Base-by-base conservation (phyloP, 2,113 vertebrate genomes). In the Phyllostomus hastatus region DNA sequence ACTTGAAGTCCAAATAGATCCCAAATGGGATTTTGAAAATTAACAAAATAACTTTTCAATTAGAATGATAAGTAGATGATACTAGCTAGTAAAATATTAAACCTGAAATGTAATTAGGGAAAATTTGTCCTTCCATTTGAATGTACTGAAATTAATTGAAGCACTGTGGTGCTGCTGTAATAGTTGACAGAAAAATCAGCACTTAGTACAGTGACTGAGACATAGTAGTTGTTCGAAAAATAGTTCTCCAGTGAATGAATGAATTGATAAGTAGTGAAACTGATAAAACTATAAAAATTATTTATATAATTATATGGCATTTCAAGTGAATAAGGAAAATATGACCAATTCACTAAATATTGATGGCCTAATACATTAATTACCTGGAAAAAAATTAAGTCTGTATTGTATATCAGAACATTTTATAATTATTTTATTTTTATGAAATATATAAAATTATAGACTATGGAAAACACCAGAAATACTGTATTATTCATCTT, bases 341-440 rank as follows among this genome's bases (percentile, higher is more conserved):
- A 80, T 88, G 26, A 57, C 2, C 61, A 66, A 43, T 94, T 95
- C 43, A 83, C 0, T 35, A 95, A 79, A 67, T 83, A 88, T 50
- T 89, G n/a, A 73, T 81, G 61, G 50, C 11, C 66, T n/a, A 59
- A 38, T 69, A 61, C 15, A 94, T 79, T 75, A 64, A 16, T 57
- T 88, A 79, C 9, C 4, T 85, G 17, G 75, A 72, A 89, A 86
- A n/a, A 88, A 90, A 41, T 67, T 57, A 17, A 66, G 9, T 48
- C 20, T 81, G 1, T 59, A 1, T 5, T 69, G 9, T 69, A 7
- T 69, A 50, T 57, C 41, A 38, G 11, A 88, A 90, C 17, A 33
- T 33, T 64, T 90, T 90, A 59, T 48, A 66, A 90, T 38, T 94
- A 70, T 64, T 92, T 95, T 59, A 54, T 41, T 33, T 95, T 85